A percentile compares a stretch with the other conserved stretches of the same genome.
These are phyloP conservation scores for Melanotaenia trifasciata DNA, from an alignment of 2,797 vertebrate species.

Conservation along the genomic window DNA sequence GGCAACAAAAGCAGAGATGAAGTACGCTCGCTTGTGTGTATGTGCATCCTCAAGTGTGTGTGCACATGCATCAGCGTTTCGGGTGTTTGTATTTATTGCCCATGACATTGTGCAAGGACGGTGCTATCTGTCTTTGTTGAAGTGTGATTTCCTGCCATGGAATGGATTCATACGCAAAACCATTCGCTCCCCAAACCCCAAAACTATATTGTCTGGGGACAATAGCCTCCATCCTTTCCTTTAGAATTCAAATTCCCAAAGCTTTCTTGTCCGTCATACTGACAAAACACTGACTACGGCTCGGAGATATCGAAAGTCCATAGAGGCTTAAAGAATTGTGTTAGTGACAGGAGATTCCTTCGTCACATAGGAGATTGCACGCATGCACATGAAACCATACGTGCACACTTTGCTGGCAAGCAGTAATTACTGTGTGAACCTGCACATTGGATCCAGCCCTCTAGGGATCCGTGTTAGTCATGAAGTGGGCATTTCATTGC, in stretches of 20 bases:
- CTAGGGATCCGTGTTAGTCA: constrained; percentile 1
- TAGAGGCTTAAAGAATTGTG: constrained; percentile 22
- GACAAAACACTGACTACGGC: constrained; percentile 40
- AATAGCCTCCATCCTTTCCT: constrained; percentile 44
- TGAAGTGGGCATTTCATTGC: neutral
- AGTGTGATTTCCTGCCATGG: constrained; percentile 45
- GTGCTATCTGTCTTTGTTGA: constrained; percentile 33
- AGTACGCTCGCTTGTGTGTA: constrained; percentile 7
- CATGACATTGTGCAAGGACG: constrained; percentile 67
- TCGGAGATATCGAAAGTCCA: constrained; percentile 34
- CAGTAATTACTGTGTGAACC: constrained; percentile 28
- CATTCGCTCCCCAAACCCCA: constrained; percentile 40
- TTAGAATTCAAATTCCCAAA: constrained; percentile 65
- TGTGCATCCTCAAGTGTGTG: constrained; percentile 19
- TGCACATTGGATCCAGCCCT: constrained; percentile 1
- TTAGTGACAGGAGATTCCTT: constrained; percentile 1
- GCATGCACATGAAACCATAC: neutral
- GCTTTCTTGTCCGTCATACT: constrained; percentile 53
- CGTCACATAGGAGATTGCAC: constrained; percentile 6
- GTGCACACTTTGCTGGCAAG: constrained; percentile 13
- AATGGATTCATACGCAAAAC: constrained; percentile 44
- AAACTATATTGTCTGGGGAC: constrained; percentile 59
- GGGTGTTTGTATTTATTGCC: constrained; percentile 44
- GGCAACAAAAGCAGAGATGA: constrained; percentile 32
- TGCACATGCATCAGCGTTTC: constrained; percentile 3